Conservation (phyloP, 2,113 vertebrate genomes). For the Callocephalon fimbriatum region DNA sequence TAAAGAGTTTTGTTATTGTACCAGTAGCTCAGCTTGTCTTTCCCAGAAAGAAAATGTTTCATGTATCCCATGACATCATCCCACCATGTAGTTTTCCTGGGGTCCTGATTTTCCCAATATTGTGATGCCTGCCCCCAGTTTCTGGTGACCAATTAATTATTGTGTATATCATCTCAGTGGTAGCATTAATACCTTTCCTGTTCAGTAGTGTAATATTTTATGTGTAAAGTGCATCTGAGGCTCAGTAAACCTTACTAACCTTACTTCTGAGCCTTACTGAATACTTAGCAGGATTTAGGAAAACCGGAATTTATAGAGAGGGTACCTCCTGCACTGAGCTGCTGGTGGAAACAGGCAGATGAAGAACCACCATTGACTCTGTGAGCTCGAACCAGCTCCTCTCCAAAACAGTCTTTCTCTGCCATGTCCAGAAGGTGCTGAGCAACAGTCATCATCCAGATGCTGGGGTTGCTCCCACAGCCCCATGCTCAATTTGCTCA, state of each 20-base stretch:
- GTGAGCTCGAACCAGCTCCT: background rate
- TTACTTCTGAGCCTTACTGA: background rate
- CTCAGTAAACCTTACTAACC: background rate
- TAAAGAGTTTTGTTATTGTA: background rate
- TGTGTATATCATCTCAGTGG: background rate
- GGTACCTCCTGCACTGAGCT: background rate
- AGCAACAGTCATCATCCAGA: background rate
- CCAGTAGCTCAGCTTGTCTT: background rate
- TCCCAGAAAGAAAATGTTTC: background rate
- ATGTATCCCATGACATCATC: fast-evolving
- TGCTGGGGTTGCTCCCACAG: background rate
- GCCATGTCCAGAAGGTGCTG: background rate
- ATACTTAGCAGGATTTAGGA: background rate
- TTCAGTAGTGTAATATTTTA: background rate
- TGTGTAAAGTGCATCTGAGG: background rate
- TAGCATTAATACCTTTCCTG: fast-evolving
- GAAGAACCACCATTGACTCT: background rate
- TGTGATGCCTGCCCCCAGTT: background rate
- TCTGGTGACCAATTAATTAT: background rate
- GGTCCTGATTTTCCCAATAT: background rate
- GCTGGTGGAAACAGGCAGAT: background rate
- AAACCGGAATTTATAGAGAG: background rate
- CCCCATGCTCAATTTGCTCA: background rate
- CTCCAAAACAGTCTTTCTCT: background rate
- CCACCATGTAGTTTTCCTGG: background rate